Conservation (phyloP, 2,113 vertebrate species). For the Calidris pygmaea region DNA sequence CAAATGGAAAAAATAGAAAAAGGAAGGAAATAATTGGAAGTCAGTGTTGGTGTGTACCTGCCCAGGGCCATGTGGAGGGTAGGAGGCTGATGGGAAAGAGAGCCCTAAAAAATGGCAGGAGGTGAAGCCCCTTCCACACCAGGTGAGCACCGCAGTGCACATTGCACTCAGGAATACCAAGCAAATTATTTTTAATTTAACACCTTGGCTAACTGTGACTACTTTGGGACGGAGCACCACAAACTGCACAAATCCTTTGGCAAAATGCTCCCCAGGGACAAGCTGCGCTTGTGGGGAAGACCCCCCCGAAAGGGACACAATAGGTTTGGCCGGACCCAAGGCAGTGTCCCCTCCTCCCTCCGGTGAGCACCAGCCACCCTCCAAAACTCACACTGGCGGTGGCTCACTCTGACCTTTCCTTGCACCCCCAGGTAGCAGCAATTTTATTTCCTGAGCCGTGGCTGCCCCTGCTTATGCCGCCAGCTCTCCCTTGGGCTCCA, state of each 20-base stretch:
- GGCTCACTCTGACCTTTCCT: neutral
- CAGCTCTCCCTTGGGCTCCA: neutral
- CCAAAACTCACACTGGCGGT: neutral
- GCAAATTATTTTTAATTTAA: neutral
- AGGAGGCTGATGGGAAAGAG: neutral
- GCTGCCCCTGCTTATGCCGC: neutral
- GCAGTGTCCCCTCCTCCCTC: neutral
- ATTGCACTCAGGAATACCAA: accelerated
- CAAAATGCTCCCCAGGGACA: neutral
- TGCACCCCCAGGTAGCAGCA: neutral
- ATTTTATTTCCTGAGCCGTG: neutral
- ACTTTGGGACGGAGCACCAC: neutral
- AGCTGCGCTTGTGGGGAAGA: neutral
- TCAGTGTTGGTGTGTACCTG: neutral
- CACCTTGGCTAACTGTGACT: neutral
- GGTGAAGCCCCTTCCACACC: neutral
- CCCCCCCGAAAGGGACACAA: neutral
- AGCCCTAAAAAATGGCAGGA: neutral
- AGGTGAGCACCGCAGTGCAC: neutral
- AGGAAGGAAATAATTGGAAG: neutral
- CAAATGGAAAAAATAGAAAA: neutral
- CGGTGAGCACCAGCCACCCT: neutral
- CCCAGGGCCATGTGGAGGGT: neutral
- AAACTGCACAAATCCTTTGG: neutral
- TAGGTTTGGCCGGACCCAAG: neutral